phyloP scores from a whole-genome alignment of 2,113 vertebrate species.

The Candoia aspera region DNA sequence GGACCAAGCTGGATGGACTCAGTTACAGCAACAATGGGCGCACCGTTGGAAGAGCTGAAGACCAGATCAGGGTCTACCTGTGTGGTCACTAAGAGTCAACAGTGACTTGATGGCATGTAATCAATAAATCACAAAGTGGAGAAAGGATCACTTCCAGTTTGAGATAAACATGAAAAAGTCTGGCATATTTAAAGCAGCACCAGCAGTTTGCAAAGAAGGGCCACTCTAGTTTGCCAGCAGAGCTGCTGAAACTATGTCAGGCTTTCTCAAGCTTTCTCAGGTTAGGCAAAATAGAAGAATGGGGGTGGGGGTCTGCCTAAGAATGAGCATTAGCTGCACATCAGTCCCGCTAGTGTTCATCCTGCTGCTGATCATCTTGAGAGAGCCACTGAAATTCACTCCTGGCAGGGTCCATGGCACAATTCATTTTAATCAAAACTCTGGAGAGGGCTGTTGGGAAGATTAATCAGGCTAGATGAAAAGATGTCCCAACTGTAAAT shows the following conservation, averaged over 20 bases:
- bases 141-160: no score
- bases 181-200: no score
- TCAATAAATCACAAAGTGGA: no score
- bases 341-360: neutral
- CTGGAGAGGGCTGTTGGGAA: neutral
- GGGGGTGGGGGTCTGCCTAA: neutral
- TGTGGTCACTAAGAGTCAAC: neutral
- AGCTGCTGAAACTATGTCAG: no score
- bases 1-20: neutral
- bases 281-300: neutral
- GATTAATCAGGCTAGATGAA: neutral
- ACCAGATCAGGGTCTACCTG: neutral
- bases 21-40: no score
- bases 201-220: no score
- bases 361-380: neutral
- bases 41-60: neutral
- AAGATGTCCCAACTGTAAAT: accelerated
- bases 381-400: neutral
- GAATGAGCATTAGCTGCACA: neutral
- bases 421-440: neutral
- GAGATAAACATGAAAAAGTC: no score
- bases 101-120: neutral
- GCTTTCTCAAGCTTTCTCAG: neutral
- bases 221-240: no score
- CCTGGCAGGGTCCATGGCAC: neutral